Evolutionary conservation across 1,140 invertebrate species (phyloP).

Genomic region (Drosophila trapezifrons): DNA sequence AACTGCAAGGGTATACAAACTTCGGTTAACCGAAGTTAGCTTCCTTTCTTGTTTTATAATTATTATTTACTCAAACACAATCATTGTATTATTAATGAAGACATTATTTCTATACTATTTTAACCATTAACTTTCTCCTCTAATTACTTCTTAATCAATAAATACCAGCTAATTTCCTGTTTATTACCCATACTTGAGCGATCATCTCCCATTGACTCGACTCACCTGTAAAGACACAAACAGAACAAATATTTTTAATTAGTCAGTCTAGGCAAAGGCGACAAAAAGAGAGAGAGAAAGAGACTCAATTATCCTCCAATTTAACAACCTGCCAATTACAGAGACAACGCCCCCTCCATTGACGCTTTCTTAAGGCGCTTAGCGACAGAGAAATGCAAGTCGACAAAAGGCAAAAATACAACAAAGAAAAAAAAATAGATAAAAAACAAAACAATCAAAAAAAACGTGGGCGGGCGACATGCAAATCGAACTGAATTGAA

Average conservation of each 20-base stretch:
- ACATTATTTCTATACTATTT: too few relatives aligned
- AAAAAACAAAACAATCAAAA: constrained; percentile 1
- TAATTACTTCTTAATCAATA: not conserved
- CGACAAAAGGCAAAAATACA: constrained; percentile 3
- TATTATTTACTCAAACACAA: too few relatives aligned
- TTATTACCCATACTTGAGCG: not conserved
- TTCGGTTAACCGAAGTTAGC: too few relatives aligned
- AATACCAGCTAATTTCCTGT: constrained; percentile 3
- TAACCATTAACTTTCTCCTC: too few relatives aligned
- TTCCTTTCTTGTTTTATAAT: too few relatives aligned
- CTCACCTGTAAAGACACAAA: constrained; percentile 55
- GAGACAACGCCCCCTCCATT: constrained; percentile 26
- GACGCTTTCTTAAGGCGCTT: constrained; percentile 31
- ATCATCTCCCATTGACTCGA: constrained; percentile 5
- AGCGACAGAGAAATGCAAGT: constrained; percentile 35
- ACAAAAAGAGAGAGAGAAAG: constrained; percentile 2
- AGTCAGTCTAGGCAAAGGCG: constrained; percentile 34
- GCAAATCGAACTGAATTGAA: constrained; percentile 63
- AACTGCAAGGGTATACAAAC: too few relatives aligned
- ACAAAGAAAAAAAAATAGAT: not conserved
- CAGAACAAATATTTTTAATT: constrained; percentile 33
- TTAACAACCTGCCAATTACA: constrained; percentile 27
- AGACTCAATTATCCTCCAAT: constrained; percentile 32
- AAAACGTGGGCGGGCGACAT: constrained; percentile 61
- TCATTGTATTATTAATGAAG: too few relatives aligned